Evolutionary conservation across 2,797 vertebrate species (phyloP).

Genomic region (Sciurus carolinensis): DNA sequence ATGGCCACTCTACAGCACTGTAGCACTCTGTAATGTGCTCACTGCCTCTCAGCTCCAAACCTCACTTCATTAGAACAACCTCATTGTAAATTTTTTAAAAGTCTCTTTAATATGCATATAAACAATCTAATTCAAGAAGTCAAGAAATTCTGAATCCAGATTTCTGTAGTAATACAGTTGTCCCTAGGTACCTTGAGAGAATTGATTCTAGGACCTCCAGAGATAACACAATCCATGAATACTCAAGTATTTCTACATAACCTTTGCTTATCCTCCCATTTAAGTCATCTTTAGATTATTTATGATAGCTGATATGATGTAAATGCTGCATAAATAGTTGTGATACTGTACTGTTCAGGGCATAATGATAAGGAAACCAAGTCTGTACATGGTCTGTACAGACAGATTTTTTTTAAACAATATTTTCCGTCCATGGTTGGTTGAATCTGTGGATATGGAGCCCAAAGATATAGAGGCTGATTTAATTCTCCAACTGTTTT

Average conservation of each 20-base stretch:
- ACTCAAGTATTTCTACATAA: not conserved
- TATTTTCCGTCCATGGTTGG: not conserved
- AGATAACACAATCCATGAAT: not conserved
- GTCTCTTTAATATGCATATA: conserved; percentile 48
- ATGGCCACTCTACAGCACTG: conserved; percentile 29
- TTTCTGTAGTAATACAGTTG: conserved; percentile 1
- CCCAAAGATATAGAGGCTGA: not conserved
- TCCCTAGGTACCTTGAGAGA: not conserved
- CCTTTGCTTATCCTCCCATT: not conserved
- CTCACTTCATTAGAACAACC: conserved; percentile 57
- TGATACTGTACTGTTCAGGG: not conserved
- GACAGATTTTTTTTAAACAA: not conserved
- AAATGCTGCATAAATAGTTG: not conserved
- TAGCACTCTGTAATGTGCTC: conserved; percentile 68
- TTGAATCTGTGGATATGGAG: not conserved
- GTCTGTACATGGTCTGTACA: not conserved
- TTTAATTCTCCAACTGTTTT: conserved; percentile 3
- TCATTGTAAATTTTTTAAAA: conserved; percentile 59
- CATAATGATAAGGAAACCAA: not conserved
- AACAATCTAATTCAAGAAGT: conserved; percentile 63
- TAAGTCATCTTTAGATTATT: not conserved
- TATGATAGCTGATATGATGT: not conserved
- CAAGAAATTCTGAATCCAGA: conserved; percentile 44
- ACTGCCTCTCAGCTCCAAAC: conserved; percentile 41
- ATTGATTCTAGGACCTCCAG: not conserved